phyloP scores from a whole-genome alignment of 2,113 vertebrate species.

The Pao palembangensis region DNA sequence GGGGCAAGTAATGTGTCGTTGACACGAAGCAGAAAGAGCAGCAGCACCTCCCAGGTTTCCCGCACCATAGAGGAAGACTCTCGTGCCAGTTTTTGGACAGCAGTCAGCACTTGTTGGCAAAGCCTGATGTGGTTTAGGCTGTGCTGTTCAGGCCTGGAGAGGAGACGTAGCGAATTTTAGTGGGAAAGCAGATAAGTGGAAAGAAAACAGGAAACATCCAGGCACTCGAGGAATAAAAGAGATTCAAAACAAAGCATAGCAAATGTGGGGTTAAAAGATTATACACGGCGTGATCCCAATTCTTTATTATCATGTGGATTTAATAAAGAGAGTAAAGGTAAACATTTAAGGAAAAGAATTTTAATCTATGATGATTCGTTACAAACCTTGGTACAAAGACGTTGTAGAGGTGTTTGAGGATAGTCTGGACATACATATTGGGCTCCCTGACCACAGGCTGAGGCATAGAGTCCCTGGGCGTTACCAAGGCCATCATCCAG shows the following conservation, averaged over 20 bases:
- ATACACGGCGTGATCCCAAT: no score
- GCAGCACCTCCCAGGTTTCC: slow-evolving; percentile 95
- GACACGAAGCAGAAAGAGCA: slow-evolving; percentile 92
- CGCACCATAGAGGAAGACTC: slow-evolving; percentile 89
- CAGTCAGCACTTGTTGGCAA: slow-evolving; percentile 90
- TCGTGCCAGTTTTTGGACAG: slow-evolving; percentile 92
- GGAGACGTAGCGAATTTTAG: slow-evolving; percentile 1
- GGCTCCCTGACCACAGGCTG: slow-evolving; percentile 89
- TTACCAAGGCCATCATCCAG: slow-evolving; percentile 94
- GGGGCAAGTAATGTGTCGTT: slow-evolving; percentile 91
- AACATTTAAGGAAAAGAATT: not conserved
- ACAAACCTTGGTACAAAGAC: slow-evolving; percentile 91
- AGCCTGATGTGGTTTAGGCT: slow-evolving; percentile 87
- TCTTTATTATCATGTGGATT: no score
- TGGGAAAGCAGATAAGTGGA: not conserved
- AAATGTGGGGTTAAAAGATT: not conserved
- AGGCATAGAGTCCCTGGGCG: slow-evolving; percentile 90
- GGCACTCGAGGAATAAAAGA: not conserved
- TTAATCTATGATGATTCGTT: not conserved
- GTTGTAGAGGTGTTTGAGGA: slow-evolving; percentile 94
- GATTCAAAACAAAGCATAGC: no score
- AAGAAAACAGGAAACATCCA: not conserved
- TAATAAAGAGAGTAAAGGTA: not conserved
- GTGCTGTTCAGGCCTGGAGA: slow-evolving; percentile 81
- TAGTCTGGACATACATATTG: slow-evolving; percentile 90